Conservation (phyloP, 2,888 invertebrate genomes). For the Netelia inedita region DNA sequence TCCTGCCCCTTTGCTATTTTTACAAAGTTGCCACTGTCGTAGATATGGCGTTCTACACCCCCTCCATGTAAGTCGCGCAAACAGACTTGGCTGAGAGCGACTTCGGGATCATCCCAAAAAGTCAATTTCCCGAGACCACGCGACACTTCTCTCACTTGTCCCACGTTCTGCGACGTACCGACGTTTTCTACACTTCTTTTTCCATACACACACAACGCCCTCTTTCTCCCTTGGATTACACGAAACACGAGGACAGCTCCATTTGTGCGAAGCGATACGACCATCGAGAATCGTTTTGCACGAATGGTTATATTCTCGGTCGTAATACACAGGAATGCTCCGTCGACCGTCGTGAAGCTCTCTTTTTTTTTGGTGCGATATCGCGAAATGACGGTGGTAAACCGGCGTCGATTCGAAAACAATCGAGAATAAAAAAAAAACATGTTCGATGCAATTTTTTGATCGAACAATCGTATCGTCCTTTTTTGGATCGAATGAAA, state of each 20-base stretch:
- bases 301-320: slow-evolving; percentile 39
- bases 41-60: slow-evolving; percentile 48
- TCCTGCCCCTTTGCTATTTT: slow-evolving; percentile 54
- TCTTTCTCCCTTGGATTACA: not conserved
- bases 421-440: not conserved
- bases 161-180: slow-evolving; percentile 4
- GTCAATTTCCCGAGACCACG: slow-evolving; percentile 57
- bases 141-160: not conserved
- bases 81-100: slow-evolving; percentile 41
- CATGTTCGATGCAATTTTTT: too few species aligned
- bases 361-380: not conserved
- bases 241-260: slow-evolving; percentile 21
- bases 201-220: not conserved
- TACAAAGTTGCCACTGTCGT: slow-evolving; percentile 62
- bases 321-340: slow-evolving; percentile 26
- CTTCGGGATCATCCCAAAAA: slow-evolving; percentile 64
- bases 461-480: too few species aligned
- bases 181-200: slow-evolving; percentile 29
- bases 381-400: not conserved
- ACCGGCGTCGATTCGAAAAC: not conserved
- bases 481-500: too few species aligned
- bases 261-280: slow-evolving; percentile 43
- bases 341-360: slow-evolving; percentile 32
- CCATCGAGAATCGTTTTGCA: slow-evolving; percentile 60
- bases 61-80: slow-evolving; percentile 48